Base-by-base conservation (phyloP, 2,888 invertebrate species). In the Parochlus steinenii region DNA sequence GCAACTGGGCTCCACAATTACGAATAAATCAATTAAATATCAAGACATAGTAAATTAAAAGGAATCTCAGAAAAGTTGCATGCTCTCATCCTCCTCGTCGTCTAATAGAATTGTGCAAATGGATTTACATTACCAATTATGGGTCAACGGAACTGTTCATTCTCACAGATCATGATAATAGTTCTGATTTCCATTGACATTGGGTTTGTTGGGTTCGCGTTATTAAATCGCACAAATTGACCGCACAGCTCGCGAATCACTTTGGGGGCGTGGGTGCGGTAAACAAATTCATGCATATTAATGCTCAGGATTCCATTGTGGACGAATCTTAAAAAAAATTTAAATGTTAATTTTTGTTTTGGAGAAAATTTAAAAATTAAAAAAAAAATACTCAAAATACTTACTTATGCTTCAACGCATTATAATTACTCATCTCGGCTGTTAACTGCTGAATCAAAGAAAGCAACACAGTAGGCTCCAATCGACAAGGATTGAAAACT, bases 391-490 rank as follows among this genome's bases (percentile, higher is more conserved):
- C 31, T 20, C 10, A 25, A 18, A 31, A 28, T 16, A 46, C 58
- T 57, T 59, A 85, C 83, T 70, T 77, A 47, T 78, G 68, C 58
- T 86, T 87, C 12, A 79, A 62, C 48, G 82, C 81, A 8, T 86
- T 85, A 47, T 87, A 77, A 42, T 77, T 74, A 42, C 70, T 67
- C 62, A 95, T 71, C 52, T 93, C 92, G 0, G 86, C 81, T 12
- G 89, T 82, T 14, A 93, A 71, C 57, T 95, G 95, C 53, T 95
- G 92, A 47, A 97, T 82, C 18, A 97, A 69, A 3, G 93, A 89
- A 33, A 97, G 65, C 43, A 95, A 65, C 39, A 92, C 87, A 47
- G 82, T 83, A 56, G 92, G 92, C 45, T 78, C 76, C 39, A 92
- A 69, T 16, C 71, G 67, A 49, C 83, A 85, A 11, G 72, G 68